Conservation (phyloP, 2,797 vertebrate species). For the Typhlichthys eigenmanni region DNA sequence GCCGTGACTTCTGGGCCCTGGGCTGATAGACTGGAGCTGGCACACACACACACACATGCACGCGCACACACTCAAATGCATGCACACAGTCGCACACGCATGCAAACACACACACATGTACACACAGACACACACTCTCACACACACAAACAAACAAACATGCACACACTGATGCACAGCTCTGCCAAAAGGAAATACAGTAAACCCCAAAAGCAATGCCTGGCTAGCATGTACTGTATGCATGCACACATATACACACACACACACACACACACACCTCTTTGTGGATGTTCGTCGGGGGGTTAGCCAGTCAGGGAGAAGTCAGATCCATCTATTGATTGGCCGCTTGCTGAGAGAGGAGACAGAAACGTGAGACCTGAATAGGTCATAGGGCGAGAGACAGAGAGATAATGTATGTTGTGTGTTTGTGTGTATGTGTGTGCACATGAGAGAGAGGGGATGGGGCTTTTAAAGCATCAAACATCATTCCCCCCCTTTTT, state of each 20-base stretch:
- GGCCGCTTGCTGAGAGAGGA: conserved; percentile 68
- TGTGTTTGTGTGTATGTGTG: conserved; percentile 34
- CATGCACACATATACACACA: conserved; percentile 28
- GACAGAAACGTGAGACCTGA: conserved; percentile 73
- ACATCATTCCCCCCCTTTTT: not conserved
- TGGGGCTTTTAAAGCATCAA: conserved; percentile 36
- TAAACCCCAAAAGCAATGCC: conserved; percentile 10
- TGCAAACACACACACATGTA: conserved; percentile 17
- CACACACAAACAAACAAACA: conserved; percentile 26
- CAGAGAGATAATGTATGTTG: conserved; percentile 33
- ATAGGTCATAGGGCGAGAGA: conserved; percentile 67
- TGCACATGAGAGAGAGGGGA: conserved; percentile 22
- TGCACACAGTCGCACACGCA: conserved; percentile 24
- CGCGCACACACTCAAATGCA: conserved; percentile 21
- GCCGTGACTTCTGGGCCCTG: conserved; percentile 77
- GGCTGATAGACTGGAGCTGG: conserved; percentile 76
- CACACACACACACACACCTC: conserved; percentile 19
- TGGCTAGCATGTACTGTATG: conserved; percentile 22
- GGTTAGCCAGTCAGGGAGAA: conserved; percentile 74
- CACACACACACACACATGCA: conserved; percentile 53
- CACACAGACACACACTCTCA: conserved; percentile 33
- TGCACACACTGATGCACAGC: conserved; percentile 43
- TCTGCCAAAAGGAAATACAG: conserved; percentile 2
- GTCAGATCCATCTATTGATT: conserved; percentile 76
- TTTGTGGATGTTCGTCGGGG: conserved; percentile 60